Base-by-base conservation (phyloP, 2,888 invertebrate genomes). In the Doris montereyensis region DNA sequence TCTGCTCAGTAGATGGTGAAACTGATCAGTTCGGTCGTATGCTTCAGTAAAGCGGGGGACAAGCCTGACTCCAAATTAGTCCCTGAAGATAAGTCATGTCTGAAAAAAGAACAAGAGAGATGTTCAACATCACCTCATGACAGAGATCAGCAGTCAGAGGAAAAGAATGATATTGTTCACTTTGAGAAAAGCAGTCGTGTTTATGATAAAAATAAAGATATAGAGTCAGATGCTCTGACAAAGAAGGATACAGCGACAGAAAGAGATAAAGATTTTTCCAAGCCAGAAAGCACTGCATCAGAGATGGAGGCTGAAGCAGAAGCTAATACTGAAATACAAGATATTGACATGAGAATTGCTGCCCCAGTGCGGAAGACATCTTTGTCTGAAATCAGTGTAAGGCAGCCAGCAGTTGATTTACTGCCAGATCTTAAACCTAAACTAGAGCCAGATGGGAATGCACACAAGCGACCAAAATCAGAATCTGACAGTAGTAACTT, bases 1-100 rank as follows among this genome's bases (percentile, higher is more conserved):
- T 65, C n/a, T 62, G 70, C 34, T 72, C 76, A 26, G 30, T 17
- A 4, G 77, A 80, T 74, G 77, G 76, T 28, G 73, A 80, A 57
- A 67, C 77, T 30, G 81, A 82, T n/a, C 79, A 75, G 41, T 79
- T 75, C 70, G 79, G 79, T 41, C 57, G 79, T 3, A 75, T 75
- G 58, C 58, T 79, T 30, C 4, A 30, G 72, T 41, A 26, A 52
- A n/a, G n/a, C n/a, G n/a, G n/a, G 32, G 17, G 30, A 67, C n/a
- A 65, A 67, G 58, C 67, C 78, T 24, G 74, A 58, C 58, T 78
- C 78, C 0, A 58, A 24, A n/a, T n/a, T n/a, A n/a, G n/a, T n/a
- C 0, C 67, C 67, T 17, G 75, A 75, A 28, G 79, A 79, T 5
- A 41, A 75, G 13, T 79, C 79, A 35, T 75, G 75, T 3, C 2